phyloP scores from a whole-genome alignment of 2,888 invertebrate genomes.

The Ceramica pisi region DNA sequence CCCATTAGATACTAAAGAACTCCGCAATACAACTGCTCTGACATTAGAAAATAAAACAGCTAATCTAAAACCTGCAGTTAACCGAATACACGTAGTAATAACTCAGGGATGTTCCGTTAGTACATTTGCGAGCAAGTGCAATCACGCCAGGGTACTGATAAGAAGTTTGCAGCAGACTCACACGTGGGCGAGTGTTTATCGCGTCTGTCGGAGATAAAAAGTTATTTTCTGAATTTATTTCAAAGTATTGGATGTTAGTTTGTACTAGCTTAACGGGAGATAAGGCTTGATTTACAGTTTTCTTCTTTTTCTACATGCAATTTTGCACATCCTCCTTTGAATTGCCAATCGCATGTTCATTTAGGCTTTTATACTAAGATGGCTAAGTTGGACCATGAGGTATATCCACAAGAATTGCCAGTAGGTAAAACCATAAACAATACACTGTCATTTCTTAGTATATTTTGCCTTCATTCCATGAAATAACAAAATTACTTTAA shows the following conservation, averaged over 20 bases:
- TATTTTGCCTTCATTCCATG: not conserved
- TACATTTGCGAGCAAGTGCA: slow-evolving; percentile 60
- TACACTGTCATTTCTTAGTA: no score
- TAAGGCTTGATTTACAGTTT: slow-evolving; percentile 35
- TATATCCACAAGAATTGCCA: not conserved
- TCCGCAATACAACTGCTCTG: slow-evolving; percentile 12
- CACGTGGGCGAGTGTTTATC: slow-evolving; percentile 60
- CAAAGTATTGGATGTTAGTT: slow-evolving; percentile 47
- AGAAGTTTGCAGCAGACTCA: slow-evolving; percentile 38
- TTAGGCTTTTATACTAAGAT: no score
- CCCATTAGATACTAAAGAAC: not conserved
- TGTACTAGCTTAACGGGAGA: slow-evolving; percentile 43
- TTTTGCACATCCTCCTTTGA: slow-evolving; percentile 23
- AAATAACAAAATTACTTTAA: not conserved
- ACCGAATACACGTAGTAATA: slow-evolving; percentile 44
- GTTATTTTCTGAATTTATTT: slow-evolving; percentile 56
- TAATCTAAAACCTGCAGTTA: slow-evolving; percentile 31
- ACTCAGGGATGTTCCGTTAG: slow-evolving; percentile 40
- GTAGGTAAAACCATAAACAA: no score
- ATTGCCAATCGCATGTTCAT: slow-evolving; percentile 1
- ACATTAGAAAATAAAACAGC: slow-evolving; percentile 29
- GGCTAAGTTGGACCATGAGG: not conserved
- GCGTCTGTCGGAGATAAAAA: slow-evolving; percentile 56
- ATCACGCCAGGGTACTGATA: slow-evolving; percentile 55
- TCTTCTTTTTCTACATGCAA: not conserved